These are phyloP conservation scores for Lasiurus cinereus DNA, from an alignment of 2,113 vertebrate species.

Conservation along the genomic window DNA sequence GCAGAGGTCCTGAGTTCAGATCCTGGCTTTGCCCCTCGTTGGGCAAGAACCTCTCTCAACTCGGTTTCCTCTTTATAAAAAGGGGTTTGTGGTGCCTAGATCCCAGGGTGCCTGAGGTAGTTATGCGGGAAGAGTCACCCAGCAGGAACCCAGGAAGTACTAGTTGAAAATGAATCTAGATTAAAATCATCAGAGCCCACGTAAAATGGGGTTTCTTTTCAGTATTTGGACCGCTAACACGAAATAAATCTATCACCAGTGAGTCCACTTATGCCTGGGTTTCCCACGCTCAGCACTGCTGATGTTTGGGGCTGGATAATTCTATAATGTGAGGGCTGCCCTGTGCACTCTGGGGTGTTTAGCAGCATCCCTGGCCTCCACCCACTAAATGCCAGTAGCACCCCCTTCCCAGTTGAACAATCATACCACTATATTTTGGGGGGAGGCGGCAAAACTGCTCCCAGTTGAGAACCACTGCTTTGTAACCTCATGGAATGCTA, in stretches of 20 bases:
- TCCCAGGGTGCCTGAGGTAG: not conserved
- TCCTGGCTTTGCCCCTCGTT: fast-evolving
- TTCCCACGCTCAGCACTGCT: too few relatives aligned
- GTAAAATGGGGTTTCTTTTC: not conserved
- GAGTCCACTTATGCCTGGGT: not conserved
- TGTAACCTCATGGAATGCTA: too few relatives aligned
- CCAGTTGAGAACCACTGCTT: not conserved
- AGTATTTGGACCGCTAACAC: not conserved
- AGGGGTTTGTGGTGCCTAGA: not conserved
- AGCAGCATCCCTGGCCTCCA: not conserved
- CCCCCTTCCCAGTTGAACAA: not conserved
- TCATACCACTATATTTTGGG: not conserved
- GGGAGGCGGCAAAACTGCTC: not conserved
- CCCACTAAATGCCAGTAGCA: not conserved
- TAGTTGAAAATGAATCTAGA: not conserved
- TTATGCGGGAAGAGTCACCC: too few relatives aligned
- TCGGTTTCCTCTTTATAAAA: not conserved
- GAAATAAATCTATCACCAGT: not conserved
- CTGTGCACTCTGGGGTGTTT: fast-evolving
- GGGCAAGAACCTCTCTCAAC: not conserved
- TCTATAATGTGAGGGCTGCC: not conserved
- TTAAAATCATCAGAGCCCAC: not conserved
- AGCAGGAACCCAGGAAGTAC: not conserved
- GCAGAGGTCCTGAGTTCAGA: not conserved
- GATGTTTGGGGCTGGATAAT: not conserved